phyloP scores from a whole-genome alignment of 2,113 vertebrate genomes.

The Vidua macroura region DNA sequence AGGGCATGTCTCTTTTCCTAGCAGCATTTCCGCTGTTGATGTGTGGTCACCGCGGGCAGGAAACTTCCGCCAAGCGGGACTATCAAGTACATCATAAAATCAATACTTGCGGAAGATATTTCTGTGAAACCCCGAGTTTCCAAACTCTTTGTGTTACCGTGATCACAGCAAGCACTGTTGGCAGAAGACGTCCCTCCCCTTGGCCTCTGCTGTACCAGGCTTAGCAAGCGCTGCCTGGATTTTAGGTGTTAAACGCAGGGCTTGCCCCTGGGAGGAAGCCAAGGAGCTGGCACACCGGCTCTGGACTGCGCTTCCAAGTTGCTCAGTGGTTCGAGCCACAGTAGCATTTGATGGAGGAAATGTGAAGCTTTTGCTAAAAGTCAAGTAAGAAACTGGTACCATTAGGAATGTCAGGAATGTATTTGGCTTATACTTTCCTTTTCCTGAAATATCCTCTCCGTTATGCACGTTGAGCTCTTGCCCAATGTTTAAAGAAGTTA shows the following conservation, averaged over 20 bases:
- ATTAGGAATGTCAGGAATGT: background rate
- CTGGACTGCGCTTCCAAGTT: background rate
- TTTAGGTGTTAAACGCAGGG: background rate
- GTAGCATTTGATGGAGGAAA: background rate
- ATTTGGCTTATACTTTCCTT: background rate
- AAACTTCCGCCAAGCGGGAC: background rate
- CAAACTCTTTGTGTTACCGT: too few relatives aligned
- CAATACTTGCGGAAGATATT: background rate
- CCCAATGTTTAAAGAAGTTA: background rate
- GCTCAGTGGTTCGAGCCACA: background rate
- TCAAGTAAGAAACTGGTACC: background rate
- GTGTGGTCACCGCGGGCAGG: background rate
- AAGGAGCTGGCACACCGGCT: background rate
- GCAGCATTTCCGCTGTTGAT: background rate
- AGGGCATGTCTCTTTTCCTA: slow-evolving; percentile 38
- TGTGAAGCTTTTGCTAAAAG: background rate
- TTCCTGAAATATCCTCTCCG: background rate
- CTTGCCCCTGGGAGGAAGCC: background rate
- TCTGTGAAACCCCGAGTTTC: background rate
- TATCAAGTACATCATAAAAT: too few relatives aligned
- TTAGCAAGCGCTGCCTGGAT: background rate
- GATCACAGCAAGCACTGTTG: background rate
- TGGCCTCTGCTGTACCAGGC: background rate
- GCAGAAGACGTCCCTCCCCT: background rate
- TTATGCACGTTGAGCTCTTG: background rate